These are phyloP conservation scores for Philopotamus ludificatus DNA, from an alignment of 1,140 invertebrate genomes.

Conservation along the genomic window DNA sequence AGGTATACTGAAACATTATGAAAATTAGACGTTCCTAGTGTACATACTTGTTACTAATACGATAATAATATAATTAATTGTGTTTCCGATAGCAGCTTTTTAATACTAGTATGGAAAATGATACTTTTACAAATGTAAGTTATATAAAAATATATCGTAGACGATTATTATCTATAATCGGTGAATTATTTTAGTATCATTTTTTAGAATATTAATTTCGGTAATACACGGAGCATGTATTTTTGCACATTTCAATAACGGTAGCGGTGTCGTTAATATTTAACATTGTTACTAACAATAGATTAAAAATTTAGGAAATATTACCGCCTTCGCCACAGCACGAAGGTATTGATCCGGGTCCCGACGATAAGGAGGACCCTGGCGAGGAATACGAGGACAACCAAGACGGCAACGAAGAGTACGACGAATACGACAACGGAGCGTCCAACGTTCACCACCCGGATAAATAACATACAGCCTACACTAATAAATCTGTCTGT, in stretches of 20 bases:
- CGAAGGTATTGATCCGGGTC: constrained; percentile 45
- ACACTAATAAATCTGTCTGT: constrained; percentile 30
- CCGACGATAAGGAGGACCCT: constrained; percentile 49
- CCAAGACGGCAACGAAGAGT: constrained; percentile 56
- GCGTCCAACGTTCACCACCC: constrained; percentile 45
- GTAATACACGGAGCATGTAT: no score
- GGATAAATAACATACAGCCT: constrained; percentile 42
- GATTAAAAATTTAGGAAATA: constrained; percentile 47
- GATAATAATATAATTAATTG: neutral
- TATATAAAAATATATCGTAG: neutral
- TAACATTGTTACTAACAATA: constrained; percentile 41
- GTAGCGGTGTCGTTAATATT: no score
- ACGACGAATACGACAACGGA: constrained; percentile 59
- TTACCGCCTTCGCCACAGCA: constrained; percentile 44
- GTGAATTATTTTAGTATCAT: neutral
- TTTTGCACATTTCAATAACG: no score
- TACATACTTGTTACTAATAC: no score
- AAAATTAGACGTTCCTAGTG: no score
- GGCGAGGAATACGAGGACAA: constrained; percentile 56
- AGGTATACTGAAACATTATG: no score
- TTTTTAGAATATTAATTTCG: neutral
- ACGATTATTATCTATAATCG: neutral
- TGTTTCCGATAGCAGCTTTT: constrained; percentile 18
- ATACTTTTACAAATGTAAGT: constrained; percentile 39
- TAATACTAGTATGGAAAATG: constrained; percentile 38